A percentile compares a stretch with the other conserved stretches of the same genome.
phyloP scores from a whole-genome alignment of 2,113 vertebrate genomes.

The Marmota flaviventris region DNA sequence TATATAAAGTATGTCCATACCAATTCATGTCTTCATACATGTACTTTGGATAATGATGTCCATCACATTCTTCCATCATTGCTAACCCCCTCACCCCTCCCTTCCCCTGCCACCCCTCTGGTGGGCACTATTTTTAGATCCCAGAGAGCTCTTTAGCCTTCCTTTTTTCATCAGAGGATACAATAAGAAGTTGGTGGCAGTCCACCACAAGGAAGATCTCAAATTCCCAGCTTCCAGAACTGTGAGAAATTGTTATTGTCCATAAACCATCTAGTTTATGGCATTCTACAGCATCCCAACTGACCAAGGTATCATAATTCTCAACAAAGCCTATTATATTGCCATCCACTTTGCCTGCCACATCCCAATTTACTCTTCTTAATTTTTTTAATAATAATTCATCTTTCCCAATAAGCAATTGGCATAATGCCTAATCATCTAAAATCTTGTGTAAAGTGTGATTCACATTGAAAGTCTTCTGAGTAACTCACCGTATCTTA shows the following conservation, averaged over 20 bases:
- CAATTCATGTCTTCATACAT: too few species aligned
- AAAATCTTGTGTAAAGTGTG: neutral
- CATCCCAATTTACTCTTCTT: neutral
- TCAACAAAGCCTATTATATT: neutral
- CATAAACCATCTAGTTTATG: too few species aligned
- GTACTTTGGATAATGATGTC: too few species aligned
- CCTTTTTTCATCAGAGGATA: neutral
- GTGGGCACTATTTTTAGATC: too few species aligned
- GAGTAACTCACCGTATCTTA: neutral
- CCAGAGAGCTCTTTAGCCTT: neutral
- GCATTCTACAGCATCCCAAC: neutral
- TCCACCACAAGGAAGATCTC: neutral
- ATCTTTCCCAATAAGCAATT: neutral
- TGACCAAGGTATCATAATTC: neutral
- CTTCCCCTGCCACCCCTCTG: too few species aligned
- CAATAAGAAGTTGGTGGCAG: too few species aligned
- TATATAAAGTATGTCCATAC: too few species aligned
- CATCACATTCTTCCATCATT: too few species aligned
- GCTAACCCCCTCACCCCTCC: too few species aligned
- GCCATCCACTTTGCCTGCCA: neutral
- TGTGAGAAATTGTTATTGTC: neutral
- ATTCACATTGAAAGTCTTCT: neutral
- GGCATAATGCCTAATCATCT: neutral
- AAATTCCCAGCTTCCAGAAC: neutral
- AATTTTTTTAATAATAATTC: neutral